Evolutionary conservation across 2,113 vertebrate genomes (phyloP).

Genomic region (Ictalurus punctatus): DNA sequence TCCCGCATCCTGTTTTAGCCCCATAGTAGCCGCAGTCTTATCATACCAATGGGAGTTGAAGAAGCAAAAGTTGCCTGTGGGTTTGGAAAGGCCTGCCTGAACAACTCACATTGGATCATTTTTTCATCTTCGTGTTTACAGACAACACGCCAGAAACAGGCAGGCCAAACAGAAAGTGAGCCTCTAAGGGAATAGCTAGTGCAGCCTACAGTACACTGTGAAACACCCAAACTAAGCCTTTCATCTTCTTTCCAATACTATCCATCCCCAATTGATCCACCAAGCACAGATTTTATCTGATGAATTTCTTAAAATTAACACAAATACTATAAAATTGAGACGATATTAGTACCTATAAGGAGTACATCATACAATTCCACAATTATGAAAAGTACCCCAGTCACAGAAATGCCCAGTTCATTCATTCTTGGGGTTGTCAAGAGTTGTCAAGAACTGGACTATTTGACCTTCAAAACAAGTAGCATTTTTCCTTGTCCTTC

Average conservation of each 20-base stretch:
- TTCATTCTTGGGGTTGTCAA: not conserved
- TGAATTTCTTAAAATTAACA: not conserved
- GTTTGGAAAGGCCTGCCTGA: constrained; percentile 50
- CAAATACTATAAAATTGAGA: not conserved
- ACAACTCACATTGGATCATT: constrained; percentile 36
- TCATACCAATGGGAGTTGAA: not conserved
- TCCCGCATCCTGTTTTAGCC: constrained; percentile 6
- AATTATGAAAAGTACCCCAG: not conserved
- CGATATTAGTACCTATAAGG: not conserved
- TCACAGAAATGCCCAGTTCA: not conserved
- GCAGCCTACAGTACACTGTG: not conserved
- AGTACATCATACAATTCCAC: not conserved
- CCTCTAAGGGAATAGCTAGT: constrained; percentile 35
- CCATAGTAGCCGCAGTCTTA: not conserved
- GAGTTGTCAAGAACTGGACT: not conserved
- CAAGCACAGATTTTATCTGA: not conserved
- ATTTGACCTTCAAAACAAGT: not conserved
- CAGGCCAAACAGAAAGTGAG: not conserved
- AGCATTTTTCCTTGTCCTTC: not conserved
- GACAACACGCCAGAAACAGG: constrained; percentile 46
- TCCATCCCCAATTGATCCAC: not conserved
- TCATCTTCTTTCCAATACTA: not conserved
- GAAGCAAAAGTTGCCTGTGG: constrained; percentile 41
- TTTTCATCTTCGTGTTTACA: constrained; percentile 51
- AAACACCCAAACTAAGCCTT: not conserved